Evolutionary conservation across 2,797 vertebrate species (phyloP), one percentile per base, ranked within the genome.

Genomic region (Clarias fuscus): DNA sequence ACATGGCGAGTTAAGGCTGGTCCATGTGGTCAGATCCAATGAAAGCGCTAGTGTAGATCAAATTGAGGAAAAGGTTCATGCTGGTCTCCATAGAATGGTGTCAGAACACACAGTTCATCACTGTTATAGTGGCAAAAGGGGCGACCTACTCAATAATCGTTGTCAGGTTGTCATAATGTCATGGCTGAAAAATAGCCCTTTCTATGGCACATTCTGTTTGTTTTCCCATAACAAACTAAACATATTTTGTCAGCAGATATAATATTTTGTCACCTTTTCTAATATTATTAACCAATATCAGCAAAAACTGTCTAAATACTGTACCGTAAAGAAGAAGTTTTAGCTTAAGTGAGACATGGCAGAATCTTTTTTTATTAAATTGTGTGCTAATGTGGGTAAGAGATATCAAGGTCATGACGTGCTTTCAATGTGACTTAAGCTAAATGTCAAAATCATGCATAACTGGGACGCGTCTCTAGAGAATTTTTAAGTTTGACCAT

Each of bases 401-500:
- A 53, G n/a, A 56, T n/a, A 80, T 82, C 80, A 71, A 72, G 71
- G 67, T 27, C 68, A 84, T 40, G 30, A 58, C 13, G 56, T 73
- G 20, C 37, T 59, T 73, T 73, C 71, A 72, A 73, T n/a, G 82
- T 72, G 59, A 84, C 68, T 72, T 83, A 37, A 59, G 65, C 7
- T 72, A 84, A 84, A 59, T 72, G 33, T 72, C 64, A 83, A 27
- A 56, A 37, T 68, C 1, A 7, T 84, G 68, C n/a, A 22, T 73
- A 71, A 75, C 53, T 75, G 56, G 67, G 48, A 84, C 59, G 62
- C 1, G 22, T 33, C 82, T 40, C 71, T n/a, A 30, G 82, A 5
- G 30, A 73, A 61, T 84, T 62, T 59, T 84, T 48, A 73, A 73
- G 22, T 84, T 84, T 61, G 70, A 43, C 68, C 83, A 73, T 43